Evolutionary conservation across 2,888 invertebrate genomes (phyloP).

Genomic region (Drosophila mulleri): DNA sequence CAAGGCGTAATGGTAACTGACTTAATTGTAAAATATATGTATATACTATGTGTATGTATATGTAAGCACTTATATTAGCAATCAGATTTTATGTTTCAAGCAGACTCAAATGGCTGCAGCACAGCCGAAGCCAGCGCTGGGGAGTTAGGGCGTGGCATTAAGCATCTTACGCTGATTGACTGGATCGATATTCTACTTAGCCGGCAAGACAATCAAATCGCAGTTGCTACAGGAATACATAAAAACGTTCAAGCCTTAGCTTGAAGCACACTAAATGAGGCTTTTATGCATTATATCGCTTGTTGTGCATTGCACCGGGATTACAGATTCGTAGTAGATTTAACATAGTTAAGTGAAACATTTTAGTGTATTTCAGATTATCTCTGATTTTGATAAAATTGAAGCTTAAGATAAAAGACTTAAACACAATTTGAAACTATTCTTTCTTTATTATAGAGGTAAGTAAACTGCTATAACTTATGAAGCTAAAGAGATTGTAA

Average conservation of each 20-base stretch:
- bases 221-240: background rate
- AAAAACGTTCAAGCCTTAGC: background rate
- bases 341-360: background rate
- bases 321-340: background rate
- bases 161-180: slow-evolving; percentile 4
- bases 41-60: background rate
- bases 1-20: background rate
- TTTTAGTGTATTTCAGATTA: no score
- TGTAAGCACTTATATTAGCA: slow-evolving; percentile 2
- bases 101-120: background rate
- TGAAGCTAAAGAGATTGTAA: no score
- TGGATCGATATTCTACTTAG: slow-evolving; percentile 12
- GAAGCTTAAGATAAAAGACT: no score
- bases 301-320: background rate
- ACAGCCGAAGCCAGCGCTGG: background rate
- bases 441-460: no score
- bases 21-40: slow-evolving; percentile 12
- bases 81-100: slow-evolving; percentile 1
- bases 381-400: no score
- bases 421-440: no score
- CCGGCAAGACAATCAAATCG: background rate
- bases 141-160: background rate
- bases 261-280: background rate
- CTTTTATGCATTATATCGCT: background rate
- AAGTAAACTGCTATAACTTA: no score